Conservation (phyloP, 37 sponge, comb jelly and placozoan species). For the Amphimedon queenslandica region DNA sequence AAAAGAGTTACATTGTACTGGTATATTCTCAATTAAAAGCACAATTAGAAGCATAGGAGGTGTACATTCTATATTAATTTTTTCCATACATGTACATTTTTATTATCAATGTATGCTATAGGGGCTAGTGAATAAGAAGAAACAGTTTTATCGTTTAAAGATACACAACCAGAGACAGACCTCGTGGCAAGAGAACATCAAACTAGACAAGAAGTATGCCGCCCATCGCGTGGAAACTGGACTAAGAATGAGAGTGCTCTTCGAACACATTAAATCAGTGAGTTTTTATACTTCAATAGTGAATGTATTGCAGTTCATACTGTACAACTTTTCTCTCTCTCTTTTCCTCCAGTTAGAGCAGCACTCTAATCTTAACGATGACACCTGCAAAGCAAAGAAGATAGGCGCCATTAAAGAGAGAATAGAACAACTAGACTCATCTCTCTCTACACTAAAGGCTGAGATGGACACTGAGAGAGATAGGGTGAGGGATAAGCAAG, state of each 20-base stretch:
- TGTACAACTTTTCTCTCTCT: too few species aligned
- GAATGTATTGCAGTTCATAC: too few species aligned
- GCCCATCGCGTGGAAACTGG: neutral
- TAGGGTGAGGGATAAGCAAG: neutral
- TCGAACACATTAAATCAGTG: conserved; percentile 17
- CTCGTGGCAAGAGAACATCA: neutral
- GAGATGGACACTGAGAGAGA: conserved; percentile 1
- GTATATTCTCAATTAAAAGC: neutral
- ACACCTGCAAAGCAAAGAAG: neutral
- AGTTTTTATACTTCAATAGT: conserved; percentile 2
- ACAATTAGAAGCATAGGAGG: too few species aligned
- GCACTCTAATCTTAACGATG: neutral
- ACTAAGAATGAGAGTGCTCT: conserved; percentile 15
- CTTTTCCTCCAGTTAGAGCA: neutral
- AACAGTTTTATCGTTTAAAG: conserved; percentile 72
- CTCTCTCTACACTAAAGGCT: neutral
- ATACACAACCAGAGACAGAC: conserved; percentile 31
- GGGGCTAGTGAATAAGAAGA: conserved; percentile 72
- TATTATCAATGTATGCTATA: neutral
- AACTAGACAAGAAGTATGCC: conserved; percentile 16
- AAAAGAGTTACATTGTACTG: neutral
- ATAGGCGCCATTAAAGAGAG: neutral
- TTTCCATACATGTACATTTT: neutral
- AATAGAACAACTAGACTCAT: neutral
- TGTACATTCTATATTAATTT: neutral